Percentiles rank a stretch among this genome's conserved stretches.
Evolutionary conservation across 2,113 vertebrate species (phyloP).

Genomic region (Phainopepla nitens): DNA sequence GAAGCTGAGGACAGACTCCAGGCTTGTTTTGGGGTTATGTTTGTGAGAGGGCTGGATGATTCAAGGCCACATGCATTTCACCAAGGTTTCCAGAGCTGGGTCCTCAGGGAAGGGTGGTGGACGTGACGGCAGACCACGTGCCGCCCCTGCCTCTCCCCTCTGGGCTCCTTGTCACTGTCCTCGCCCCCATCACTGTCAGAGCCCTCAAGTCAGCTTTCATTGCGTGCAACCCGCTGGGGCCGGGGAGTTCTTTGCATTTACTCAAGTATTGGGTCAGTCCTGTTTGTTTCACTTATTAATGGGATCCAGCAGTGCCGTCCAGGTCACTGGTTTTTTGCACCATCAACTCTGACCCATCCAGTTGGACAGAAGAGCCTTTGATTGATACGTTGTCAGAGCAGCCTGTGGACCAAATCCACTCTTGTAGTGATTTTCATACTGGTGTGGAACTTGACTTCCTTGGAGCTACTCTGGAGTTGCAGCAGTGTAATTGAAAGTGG

Average conservation of each 20-base stretch:
- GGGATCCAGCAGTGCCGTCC: neutral
- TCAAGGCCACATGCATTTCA: neutral
- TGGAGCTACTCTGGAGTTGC: neutral
- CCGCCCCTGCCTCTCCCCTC: neutral
- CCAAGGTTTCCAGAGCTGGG: neutral
- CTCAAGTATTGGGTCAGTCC: neutral
- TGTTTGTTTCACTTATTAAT: neutral
- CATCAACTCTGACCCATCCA: neutral
- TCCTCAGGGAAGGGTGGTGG: neutral
- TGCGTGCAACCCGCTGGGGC: rapidly evolving
- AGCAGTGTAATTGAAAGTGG: neutral
- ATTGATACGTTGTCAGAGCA: neutral
- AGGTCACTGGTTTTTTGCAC: neutral
- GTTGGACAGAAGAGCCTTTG: neutral
- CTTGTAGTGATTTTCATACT: neutral
- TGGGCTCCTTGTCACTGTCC: neutral
- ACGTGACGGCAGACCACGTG: rapidly evolving
- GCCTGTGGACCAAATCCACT: neutral
- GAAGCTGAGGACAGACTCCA: neutral
- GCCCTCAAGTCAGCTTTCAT: neutral
- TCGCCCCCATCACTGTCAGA: neutral
- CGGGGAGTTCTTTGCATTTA: neutral
- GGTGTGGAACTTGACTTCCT: neutral
- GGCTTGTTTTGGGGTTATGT: neutral
- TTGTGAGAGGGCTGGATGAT: neutral